Conservation (phyloP, 2,113 vertebrate genomes). For the Apeltes quadracus region DNA sequence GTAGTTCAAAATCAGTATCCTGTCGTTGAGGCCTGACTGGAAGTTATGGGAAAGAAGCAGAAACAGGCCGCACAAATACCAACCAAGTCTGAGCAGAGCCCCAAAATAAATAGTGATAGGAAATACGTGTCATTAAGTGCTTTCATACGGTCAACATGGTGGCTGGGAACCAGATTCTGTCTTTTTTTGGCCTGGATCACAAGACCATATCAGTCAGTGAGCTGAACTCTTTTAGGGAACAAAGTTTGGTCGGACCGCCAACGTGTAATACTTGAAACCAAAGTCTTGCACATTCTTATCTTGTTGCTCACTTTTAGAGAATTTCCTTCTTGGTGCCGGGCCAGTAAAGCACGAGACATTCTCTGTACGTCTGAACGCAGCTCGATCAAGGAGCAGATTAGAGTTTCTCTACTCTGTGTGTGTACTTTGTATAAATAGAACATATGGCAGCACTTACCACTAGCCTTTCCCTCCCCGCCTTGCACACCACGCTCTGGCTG, state of each 20-base stretch:
- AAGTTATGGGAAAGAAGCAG: not conserved
- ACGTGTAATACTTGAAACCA: not conserved
- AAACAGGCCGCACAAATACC: not conserved
- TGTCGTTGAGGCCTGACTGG: not conserved
- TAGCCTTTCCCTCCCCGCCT: conserved; percentile 70
- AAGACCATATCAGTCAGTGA: not conserved
- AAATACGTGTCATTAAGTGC: not conserved
- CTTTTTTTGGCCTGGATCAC: not conserved
- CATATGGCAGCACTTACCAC: conserved; percentile 79
- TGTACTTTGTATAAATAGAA: conserved; percentile 66
- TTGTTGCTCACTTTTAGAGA: conserved; percentile 10
- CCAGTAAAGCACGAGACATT: conserved; percentile 32
- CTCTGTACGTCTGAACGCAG: conserved; percentile 35
- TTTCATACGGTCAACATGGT: not conserved
- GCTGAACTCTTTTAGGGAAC: not conserved
- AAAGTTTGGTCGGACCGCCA: not conserved
- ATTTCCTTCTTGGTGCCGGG: conserved; percentile 17
- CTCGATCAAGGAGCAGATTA: conserved; percentile 53
- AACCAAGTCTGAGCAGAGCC: not conserved
- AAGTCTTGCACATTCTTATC: not conserved
- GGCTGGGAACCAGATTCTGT: not conserved
- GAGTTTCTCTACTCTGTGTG: conserved; percentile 11
- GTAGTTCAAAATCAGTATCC: not conserved
- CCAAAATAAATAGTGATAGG: not conserved
- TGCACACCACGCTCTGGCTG: conserved; percentile 45